phyloP scores from a whole-genome alignment of 2,113 vertebrate species.

The Pelodiscus sinensis region DNA sequence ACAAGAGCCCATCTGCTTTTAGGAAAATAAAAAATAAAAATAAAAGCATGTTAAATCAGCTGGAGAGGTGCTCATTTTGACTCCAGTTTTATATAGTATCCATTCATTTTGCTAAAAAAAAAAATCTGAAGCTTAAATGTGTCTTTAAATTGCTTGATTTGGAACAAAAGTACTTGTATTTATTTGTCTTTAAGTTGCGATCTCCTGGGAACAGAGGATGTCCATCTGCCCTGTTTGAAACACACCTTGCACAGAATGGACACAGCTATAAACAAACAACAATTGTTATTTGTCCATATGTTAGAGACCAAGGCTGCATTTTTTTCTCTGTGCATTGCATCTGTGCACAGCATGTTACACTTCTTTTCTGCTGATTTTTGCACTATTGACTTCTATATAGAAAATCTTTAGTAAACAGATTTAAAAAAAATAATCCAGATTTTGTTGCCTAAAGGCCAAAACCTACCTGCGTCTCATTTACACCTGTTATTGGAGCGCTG shows the following conservation, averaged over 20 bases:
- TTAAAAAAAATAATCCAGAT: neutral
- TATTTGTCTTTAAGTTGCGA: neutral
- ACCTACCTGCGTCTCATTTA: neutral
- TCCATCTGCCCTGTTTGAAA: neutral
- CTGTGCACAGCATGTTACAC: neutral
- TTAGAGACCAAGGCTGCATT: rapidly evolving
- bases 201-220: too few relatives aligned
- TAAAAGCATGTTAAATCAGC: neutral
- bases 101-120: neutral
- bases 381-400: neutral
- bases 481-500: conserved; percentile 23
- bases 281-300: neutral
- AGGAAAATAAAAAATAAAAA: neutral
- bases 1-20: neutral
- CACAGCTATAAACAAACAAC: neutral
- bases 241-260: neutral
- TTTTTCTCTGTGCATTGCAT: neutral
- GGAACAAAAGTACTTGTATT: neutral
- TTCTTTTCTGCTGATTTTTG: neutral
- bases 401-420: neutral
- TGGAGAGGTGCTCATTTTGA: neutral
- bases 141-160: neutral
- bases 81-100: neutral
- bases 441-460: neutral
- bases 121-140: neutral